Conservation (phyloP, 2,797 vertebrate genomes). For the Euthynnus affinis region DNA sequence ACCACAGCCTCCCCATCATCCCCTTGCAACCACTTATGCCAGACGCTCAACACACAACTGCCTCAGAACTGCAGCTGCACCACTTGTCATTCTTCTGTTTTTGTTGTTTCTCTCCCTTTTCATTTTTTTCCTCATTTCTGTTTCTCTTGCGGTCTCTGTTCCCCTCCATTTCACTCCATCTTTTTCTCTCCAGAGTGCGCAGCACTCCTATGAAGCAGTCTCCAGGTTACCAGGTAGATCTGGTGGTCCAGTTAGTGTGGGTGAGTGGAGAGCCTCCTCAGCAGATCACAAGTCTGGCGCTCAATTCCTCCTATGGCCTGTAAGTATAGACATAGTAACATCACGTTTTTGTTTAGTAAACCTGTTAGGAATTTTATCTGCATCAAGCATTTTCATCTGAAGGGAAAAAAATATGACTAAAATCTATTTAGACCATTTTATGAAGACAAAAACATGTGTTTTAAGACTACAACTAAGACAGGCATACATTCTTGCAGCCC, state of each 20-base stretch:
- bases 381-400: background rate
- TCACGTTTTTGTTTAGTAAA: background rate
- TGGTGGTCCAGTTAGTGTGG: constrained; percentile 98
- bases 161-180: background rate
- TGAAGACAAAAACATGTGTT: background rate
- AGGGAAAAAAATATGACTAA: background rate
- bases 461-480: background rate
- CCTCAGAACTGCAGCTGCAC: constrained; percentile 58
- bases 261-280: constrained; percentile 98
- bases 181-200: constrained; percentile 89
- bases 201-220: constrained; percentile 96
- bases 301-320: constrained; percentile 95
- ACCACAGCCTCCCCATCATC: constrained; percentile 56
- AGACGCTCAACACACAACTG: constrained; percentile 51
- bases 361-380: background rate
- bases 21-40: constrained; percentile 53
- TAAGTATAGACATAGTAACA: constrained; percentile 60
- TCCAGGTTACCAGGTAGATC: constrained; percentile 95
- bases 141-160: background rate
- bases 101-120: background rate
- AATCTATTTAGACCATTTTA: background rate
- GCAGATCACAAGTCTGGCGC: constrained; percentile 95
- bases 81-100: constrained; percentile 32
- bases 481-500: background rate
- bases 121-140: background rate